These are phyloP conservation scores for Chlorops oryzae DNA, from an alignment of 1,140 invertebrate species.

Conservation along the genomic window DNA sequence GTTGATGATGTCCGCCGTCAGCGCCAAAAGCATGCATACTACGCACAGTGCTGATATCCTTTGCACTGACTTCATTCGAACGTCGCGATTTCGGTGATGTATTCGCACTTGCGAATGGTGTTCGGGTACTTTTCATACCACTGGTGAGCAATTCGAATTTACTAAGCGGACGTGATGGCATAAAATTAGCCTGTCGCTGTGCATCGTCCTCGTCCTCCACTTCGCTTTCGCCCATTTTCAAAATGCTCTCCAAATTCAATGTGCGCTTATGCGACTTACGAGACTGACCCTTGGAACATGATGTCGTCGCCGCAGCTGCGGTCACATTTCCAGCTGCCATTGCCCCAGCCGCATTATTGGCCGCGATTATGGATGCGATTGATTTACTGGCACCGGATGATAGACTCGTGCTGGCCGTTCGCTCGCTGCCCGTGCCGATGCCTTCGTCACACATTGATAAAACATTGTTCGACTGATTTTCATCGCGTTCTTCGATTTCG, in stretches of 20 bases:
- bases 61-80: slow-evolving; percentile 15
- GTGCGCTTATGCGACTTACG: slow-evolving; percentile 30
- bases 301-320: neutral
- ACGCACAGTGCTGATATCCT: neutral
- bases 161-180: slow-evolving; percentile 12
- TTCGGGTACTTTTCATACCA: slow-evolving; percentile 9
- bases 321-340: too few species aligned
- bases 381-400: slow-evolving; percentile 6
- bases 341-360: neutral
- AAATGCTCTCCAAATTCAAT: slow-evolving; percentile 36
- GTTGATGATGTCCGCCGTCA: slow-evolving; percentile 1
- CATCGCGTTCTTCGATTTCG: neutral
- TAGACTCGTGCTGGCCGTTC: slow-evolving; percentile 13
- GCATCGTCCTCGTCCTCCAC: slow-evolving; percentile 36
- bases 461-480: slow-evolving; percentile 13
- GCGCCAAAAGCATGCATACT: slow-evolving; percentile 1
- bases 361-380: too few species aligned
- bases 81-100: slow-evolving; percentile 16
- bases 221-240: slow-evolving; percentile 44
- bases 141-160: slow-evolving; percentile 34
- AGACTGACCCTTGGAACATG: slow-evolving; percentile 13
- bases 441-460: slow-evolving; percentile 6
- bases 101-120: slow-evolving; percentile 10
- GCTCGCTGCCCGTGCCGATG: slow-evolving; percentile 14
- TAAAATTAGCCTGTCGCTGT: slow-evolving; percentile 1